Percentiles rank a stretch among this genome's conserved stretches.
phyloP scores from a whole-genome alignment of 2,888 invertebrate species.

The Conops quadrifasciatus region DNA sequence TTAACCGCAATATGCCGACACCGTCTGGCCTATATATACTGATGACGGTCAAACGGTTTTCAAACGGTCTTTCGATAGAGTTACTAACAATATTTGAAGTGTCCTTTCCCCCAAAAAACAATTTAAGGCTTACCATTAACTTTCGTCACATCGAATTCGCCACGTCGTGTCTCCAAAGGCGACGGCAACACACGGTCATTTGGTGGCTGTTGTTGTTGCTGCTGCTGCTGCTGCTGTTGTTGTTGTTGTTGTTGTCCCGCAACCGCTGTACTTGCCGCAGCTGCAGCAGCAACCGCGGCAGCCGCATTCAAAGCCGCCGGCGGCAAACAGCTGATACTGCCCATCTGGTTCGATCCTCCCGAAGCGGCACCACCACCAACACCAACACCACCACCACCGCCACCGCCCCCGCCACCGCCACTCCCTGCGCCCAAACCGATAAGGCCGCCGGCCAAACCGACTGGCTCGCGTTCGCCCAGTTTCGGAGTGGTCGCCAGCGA shows the following conservation, averaged over 20 bases:
- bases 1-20: no score
- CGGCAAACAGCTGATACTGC: constrained; percentile 58
- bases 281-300: constrained; percentile 39
- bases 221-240: constrained; percentile 39
- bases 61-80: no score
- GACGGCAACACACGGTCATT: constrained; percentile 56
- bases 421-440: no score
- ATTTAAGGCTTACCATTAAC: constrained; percentile 62
- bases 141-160: constrained; percentile 65
- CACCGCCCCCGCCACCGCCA: not conserved
- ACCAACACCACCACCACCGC: not conserved
- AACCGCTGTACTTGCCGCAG: constrained; percentile 49
- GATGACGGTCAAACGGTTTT: no score
- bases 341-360: constrained; percentile 44
- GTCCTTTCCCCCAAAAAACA: no score
- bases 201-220: constrained; percentile 45
- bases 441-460: constrained; percentile 39
- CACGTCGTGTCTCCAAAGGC: constrained; percentile 52
- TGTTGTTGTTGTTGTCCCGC: constrained; percentile 39
- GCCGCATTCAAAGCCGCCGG: constrained; percentile 54
- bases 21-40: no score
- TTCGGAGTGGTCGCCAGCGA: constrained; percentile 58
- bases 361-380: constrained; percentile 22
- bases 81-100: no score
- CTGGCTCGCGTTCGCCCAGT: constrained; percentile 53